Evolutionary conservation across 1,140 invertebrate genomes (phyloP).

Genomic region (Stegodyphus dumicola): DNA sequence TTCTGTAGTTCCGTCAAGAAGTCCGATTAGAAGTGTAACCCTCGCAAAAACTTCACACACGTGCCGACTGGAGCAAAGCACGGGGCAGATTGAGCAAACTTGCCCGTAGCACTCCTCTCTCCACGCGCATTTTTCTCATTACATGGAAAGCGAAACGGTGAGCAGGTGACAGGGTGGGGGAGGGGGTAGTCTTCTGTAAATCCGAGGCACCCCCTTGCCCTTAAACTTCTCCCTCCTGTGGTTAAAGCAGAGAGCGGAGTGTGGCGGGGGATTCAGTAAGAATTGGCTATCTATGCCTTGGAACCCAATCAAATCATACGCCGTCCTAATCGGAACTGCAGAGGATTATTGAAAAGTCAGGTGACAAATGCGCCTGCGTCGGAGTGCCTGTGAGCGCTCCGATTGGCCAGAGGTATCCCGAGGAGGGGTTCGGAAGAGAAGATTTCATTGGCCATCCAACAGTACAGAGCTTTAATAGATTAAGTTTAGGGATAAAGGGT

Average conservation of each 20-base stretch:
- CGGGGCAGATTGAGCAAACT: neutral
- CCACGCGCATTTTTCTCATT: neutral
- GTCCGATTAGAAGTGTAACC: too few relatives aligned
- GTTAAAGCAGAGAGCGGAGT: slow-evolving; percentile 28
- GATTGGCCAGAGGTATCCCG: slow-evolving; percentile 17
- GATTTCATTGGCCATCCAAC: slow-evolving; percentile 24
- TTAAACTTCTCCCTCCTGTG: slow-evolving; percentile 44
- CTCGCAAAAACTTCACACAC: neutral
- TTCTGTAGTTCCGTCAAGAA: too few relatives aligned
- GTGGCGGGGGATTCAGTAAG: slow-evolving; percentile 35
- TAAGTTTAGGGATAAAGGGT: slow-evolving; percentile 53
- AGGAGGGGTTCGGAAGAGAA: slow-evolving; percentile 24
- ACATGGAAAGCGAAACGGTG: neutral
- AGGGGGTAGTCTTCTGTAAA: neutral
- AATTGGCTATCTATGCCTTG: slow-evolving; percentile 36
- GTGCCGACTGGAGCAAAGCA: neutral
- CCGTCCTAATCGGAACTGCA: slow-evolving; percentile 49
- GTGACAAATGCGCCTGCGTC: slow-evolving; percentile 47
- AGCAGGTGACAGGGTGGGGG: neutral
- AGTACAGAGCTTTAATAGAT: slow-evolving; percentile 49
- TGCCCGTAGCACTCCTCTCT: neutral
- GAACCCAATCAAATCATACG: slow-evolving; percentile 60
- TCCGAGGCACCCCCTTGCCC: slow-evolving; percentile 14
- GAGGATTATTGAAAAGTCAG: slow-evolving; percentile 60
- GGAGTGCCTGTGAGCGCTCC: neutral